Conservation (phyloP, 2,888 invertebrate species). For the Diarsia rubi region DNA sequence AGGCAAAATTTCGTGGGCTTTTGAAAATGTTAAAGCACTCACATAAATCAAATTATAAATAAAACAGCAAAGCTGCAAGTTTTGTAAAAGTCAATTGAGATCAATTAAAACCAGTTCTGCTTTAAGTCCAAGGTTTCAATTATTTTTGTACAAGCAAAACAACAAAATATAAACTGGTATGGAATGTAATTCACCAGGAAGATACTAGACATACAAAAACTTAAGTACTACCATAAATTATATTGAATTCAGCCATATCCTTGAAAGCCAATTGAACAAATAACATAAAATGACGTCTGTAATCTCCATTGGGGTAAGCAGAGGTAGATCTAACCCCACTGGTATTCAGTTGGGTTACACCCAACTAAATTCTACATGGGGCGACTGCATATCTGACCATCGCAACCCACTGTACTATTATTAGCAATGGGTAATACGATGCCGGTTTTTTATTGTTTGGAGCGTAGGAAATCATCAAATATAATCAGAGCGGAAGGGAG, state of each 20-base stretch:
- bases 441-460: too few species aligned
- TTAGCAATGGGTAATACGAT: too few species aligned
- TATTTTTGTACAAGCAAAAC: constrained; percentile 19
- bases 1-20: neutral
- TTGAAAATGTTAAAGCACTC: neutral
- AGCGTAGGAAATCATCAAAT: too few species aligned
- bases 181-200: constrained; percentile 45
- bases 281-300: neutral
- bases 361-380: too few species aligned
- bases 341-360: too few species aligned
- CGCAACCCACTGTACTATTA: too few species aligned
- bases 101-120: constrained; percentile 46
- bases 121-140: constrained; percentile 44
- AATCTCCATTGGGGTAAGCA: too few species aligned
- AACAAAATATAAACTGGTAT: constrained; percentile 17
- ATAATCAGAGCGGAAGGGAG: too few species aligned
- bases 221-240: constrained; percentile 21
- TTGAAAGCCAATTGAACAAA: neutral
- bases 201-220: constrained; percentile 10
- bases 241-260: neutral
- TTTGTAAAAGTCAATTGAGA: constrained; percentile 33
- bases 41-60: constrained; percentile 3
- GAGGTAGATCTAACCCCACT: too few species aligned
- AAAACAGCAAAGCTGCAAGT: neutral
- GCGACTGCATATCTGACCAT: too few species aligned